Base-by-base conservation (phyloP, 2,888 invertebrate species). In the Gari tellinella region DNA sequence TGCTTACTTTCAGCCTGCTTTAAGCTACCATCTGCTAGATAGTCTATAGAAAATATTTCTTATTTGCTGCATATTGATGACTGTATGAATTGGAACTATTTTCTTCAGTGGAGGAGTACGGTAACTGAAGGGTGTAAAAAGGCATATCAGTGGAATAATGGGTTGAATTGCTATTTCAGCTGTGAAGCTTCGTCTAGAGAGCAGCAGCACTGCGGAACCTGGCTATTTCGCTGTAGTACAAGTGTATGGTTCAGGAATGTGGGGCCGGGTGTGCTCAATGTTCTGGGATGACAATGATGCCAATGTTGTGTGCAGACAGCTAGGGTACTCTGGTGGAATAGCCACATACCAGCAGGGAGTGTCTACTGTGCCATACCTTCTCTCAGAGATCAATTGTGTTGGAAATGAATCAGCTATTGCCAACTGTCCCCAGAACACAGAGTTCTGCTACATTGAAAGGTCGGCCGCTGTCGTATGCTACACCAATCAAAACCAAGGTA, bases 201-300 rank as follows among this genome's bases (percentile, higher is more conserved):
- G 38, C 25, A 43, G 31, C 10, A 31, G 58, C 7, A 0, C 49
- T 5, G 38, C 64, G 40, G 65, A 65, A 15, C 31, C 72, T 12
- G 72, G 72, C 12, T 77, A 77, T 60, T 72, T 77, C 43, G 62
- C 68, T 14, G 92, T 94, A 41, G 90, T 95, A 5, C 95, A 95
- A 90, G 93, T 96, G 0, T 93, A 94, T 73, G 94, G 94, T 80
- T 93, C 94, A 68, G 95, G 95, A 1, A 93, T 94, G 17, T 96
- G 96, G 96, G 95, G 96, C 10, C 95, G 77, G 10, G 60, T 86
- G 7, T 88, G 88, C 62, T 68, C 64, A 5, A 57, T 66, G 7
- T 77, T 67, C 52, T 86, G 86, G 85, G 72, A 76, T 52, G 83
- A 86, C 52, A 19, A 38, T 17, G 84, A 81, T 38, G 86, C 88